These are phyloP conservation scores for Spodoptera litura DNA, from an alignment of 1,140 invertebrate species.

Conservation along the genomic window DNA sequence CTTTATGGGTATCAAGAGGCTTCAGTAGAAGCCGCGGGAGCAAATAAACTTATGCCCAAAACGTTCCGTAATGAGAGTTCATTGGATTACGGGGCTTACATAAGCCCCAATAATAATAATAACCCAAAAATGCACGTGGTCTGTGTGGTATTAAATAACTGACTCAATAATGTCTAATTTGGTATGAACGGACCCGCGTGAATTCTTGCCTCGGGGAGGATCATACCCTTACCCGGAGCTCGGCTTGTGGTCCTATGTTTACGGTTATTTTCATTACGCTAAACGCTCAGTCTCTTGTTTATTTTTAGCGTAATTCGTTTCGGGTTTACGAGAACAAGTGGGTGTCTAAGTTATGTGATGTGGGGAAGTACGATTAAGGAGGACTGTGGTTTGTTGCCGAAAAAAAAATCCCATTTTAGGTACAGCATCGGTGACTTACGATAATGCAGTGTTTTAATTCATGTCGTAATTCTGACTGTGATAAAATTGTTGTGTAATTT, in stretches of 20 bases:
- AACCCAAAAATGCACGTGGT: slow-evolving; percentile 84
- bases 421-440: too few species aligned
- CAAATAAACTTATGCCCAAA: slow-evolving; percentile 80
- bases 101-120: slow-evolving; percentile 80
- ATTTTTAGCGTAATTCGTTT: slow-evolving; percentile 52
- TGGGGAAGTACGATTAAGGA: not conserved
- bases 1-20: slow-evolving; percentile 77
- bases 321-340: slow-evolving; percentile 23
- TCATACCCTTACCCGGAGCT: slow-evolving; percentile 9
- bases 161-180: slow-evolving; percentile 83
- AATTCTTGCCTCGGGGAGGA: slow-evolving; percentile 58
- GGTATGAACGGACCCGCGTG: slow-evolving; percentile 64
- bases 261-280: slow-evolving; percentile 76
- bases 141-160: slow-evolving; percentile 78
- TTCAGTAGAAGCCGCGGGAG: slow-evolving; percentile 69
- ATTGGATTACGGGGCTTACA: slow-evolving; percentile 82
- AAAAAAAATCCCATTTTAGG: not conserved
- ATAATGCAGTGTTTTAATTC: too few species aligned
- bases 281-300: slow-evolving; percentile 54
- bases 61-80: slow-evolving; percentile 81
- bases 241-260: slow-evolving; percentile 66
- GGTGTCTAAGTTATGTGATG: slow-evolving; percentile 30
- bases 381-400: not conserved
- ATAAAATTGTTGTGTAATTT: too few species aligned
- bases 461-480: too few species aligned